Evolutionary conservation across 2,888 invertebrate species (phyloP), one percentile per base, ranked within the genome.

Genomic region (Hydrotaea cyrtoneurina): DNA sequence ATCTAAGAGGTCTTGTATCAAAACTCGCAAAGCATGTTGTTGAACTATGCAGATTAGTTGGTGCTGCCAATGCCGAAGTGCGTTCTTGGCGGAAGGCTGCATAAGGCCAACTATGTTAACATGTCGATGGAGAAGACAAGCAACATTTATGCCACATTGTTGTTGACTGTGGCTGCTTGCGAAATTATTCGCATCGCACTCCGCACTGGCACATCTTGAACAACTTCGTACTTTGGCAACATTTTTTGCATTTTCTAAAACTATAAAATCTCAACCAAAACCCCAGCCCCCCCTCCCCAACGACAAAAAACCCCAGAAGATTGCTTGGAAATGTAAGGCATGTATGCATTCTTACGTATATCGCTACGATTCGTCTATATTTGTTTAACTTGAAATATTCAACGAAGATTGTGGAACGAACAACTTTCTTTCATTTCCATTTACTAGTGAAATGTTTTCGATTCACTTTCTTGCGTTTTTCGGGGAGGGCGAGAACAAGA

Each of bases 31-130:
- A 59, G 43, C 59, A 74, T 74, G 74, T 74, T 74, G 74, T 74
- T 74, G 59, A 74, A 74, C 74, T 74, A 74, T 74, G 74, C 59
- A 74, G 43, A 74, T 74, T 74, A 74, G 74, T 74, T 74, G n/a
- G 8, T 53, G 59, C 10, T 55, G 19, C 21, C n/a, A n/a, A n/a
- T 55, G 55, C 19, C 17, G 21, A 50, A 50, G 13, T 50, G 50
- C 39, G 39, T 39, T 39, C 39, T 10, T 2, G n/a, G 50, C n/a
- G 15, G 15, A 50, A n/a, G 50, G 50, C 50, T 1, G 8, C 50
- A 59, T 59, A 23, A 59, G 13, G 23, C 21, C 59, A 59, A 59
- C 23, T 23, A 26, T 59, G 59, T 26, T 26, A 59, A 26, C 59
- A 23, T 59, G 59, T 59, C 59, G 26, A 59, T 59, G 21, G 26